Evolutionary conservation across 1,140 invertebrate species (phyloP).

Genomic region (Episyrphus balteatus): DNA sequence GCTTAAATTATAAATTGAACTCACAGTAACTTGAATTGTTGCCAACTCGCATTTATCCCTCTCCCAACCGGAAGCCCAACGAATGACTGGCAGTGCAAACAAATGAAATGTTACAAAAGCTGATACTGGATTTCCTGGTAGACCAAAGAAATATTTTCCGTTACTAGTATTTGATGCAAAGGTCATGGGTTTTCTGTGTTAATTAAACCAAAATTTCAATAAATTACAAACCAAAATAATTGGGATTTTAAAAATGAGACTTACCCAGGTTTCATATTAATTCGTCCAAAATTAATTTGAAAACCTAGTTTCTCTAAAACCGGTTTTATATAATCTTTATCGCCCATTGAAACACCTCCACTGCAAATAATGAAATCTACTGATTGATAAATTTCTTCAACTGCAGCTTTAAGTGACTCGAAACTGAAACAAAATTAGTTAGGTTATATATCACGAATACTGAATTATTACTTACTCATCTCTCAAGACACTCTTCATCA

Average conservation of each 20-base stretch:
- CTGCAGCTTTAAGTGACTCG: conserved; percentile 41
- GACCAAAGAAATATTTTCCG: conserved; percentile 81
- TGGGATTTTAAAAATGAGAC: background rate
- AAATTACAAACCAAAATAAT: conserved; percentile 12
- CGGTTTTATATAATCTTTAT: conserved; percentile 81
- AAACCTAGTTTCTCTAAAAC: too few species aligned
- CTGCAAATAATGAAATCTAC: conserved; percentile 75
- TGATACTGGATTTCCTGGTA: conserved; percentile 95
- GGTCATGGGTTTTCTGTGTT: conserved; percentile 94
- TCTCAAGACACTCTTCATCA: conserved; percentile 37
- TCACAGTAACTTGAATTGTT: conserved; percentile 17
- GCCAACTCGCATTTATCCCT: conserved; percentile 18
- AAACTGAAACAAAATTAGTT: conserved; percentile 44
- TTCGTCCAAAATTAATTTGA: conserved; percentile 76
- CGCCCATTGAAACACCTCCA: conserved; percentile 96
- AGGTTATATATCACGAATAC: too few species aligned
- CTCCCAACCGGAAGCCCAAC: conserved; percentile 40
- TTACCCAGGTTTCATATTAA: conserved; percentile 91
- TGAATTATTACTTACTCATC: conserved; percentile 37
- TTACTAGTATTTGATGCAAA: conserved; percentile 68
- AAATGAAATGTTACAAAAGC: conserved; percentile 76
- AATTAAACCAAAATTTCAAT: conserved; percentile 42
- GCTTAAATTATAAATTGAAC: conserved; percentile 2
- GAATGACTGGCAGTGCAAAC: conserved; percentile 69
- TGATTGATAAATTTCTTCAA: conserved; percentile 46